Base-by-base conservation (phyloP, 2,113 vertebrate species). In the Orthonyx spaldingii region DNA sequence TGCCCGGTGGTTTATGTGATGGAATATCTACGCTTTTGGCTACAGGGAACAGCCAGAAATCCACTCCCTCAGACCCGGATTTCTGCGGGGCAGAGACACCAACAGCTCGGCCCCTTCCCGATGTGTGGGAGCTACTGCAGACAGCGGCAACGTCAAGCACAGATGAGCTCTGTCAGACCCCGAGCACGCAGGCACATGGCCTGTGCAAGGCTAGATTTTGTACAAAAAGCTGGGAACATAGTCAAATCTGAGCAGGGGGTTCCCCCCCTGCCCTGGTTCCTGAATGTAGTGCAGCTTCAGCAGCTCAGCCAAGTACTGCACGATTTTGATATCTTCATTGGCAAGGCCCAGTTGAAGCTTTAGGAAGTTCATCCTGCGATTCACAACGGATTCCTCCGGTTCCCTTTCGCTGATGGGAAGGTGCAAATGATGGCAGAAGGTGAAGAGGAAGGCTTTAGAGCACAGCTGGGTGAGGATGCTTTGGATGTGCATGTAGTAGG, bases 381-480 rank as follows among this genome's bases (percentile, higher is more conserved):
- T 97, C 26, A 97, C 97, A 3, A 98, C 84, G 2, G 95, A 96
- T 56, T 92, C 98, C 77, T 98, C 98, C 4, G 98, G 96, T 8
- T 98, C 98, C 32, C 74, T 93, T 65, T 97, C 92, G 2, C 96
- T 98, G 86, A 99, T 97, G 21, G 99, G 99, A 84, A 99, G 98
- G 96, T 99, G 99, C 91, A 99, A 97, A 92, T 99, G 99, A 71
- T 99, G 99, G 94, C 99, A 99, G 97, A 99, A 99, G 61, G 99
- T 97, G 37, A 98, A 98, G 76, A 99, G 98, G 97, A 99, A 99
- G 68, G 99, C 99, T 97, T 98, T 99, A 49, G 99, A 98, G 5
- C 98, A 98, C 28, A 99, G 98, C 95, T 98, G 98, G 65, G 98
- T 98, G 76, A 99, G 98, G 87, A 98, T 86, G 63, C 98, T 98